Percentiles rank a stretch among this genome's conserved stretches.
Evolutionary conservation across 1,140 invertebrate species (phyloP).

Genomic region (Lasioglossum albipes): DNA sequence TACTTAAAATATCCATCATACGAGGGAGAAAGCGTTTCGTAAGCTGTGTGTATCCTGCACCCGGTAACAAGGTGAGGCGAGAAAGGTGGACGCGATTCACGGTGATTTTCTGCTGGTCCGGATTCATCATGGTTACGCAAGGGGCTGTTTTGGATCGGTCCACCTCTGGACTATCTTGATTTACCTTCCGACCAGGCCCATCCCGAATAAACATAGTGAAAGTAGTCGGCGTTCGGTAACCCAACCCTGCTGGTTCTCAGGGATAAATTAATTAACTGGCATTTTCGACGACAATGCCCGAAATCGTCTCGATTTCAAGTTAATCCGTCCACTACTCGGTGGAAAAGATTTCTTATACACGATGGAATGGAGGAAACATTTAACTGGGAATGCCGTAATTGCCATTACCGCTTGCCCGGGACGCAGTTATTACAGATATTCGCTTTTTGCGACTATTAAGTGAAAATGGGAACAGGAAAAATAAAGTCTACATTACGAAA

Average conservation of each 20-base stretch:
- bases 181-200: too few relatives aligned
- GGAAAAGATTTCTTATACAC: background rate
- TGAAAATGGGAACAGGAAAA: too few relatives aligned
- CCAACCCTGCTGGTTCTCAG: background rate
- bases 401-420: background rate
- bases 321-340: background rate
- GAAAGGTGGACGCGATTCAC: background rate
- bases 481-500: too few relatives aligned
- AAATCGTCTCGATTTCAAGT: too few relatives aligned
- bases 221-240: background rate
- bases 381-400: background rate
- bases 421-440: background rate
- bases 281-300: too few relatives aligned
- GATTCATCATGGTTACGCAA: constrained; percentile 29
- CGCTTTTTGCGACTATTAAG: too few relatives aligned
- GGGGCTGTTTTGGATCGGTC: background rate
- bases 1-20: constrained; percentile 70
- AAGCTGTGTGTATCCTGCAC: constrained; percentile 42
- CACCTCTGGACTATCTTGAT: background rate
- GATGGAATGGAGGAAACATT: background rate
- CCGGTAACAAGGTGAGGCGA: background rate
- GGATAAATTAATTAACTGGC: too few relatives aligned
- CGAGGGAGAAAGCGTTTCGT: constrained; percentile 74
- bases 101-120: background rate
- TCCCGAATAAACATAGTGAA: background rate